These are phyloP conservation scores for Mareca penelope DNA, from an alignment of 2,797 vertebrate species.

Conservation along the genomic window DNA sequence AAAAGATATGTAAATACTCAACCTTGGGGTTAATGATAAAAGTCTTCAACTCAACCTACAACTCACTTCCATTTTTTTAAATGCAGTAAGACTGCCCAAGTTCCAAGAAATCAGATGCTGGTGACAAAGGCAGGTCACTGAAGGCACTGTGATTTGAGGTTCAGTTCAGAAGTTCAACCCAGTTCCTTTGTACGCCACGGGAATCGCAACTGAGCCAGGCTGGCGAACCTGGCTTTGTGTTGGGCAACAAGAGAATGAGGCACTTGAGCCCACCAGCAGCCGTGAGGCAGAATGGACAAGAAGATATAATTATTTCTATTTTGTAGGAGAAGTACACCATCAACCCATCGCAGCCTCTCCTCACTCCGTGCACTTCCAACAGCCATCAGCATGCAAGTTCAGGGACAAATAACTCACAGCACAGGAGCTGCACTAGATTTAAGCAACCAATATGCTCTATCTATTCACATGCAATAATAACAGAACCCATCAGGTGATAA, in stretches of 20 bases:
- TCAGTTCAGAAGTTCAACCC: neutral
- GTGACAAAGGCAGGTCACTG: accelerated
- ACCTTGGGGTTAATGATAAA: neutral
- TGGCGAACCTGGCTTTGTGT: neutral
- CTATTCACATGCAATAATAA: neutral
- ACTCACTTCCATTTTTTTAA: neutral
- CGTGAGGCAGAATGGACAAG: neutral
- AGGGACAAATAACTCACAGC: neutral
- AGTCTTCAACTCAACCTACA: neutral
- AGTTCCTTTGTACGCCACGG: neutral
- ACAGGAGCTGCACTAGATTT: neutral
- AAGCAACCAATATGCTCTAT: neutral
- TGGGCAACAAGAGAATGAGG: neutral
- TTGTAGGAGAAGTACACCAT: neutral
- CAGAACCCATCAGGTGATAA: neutral
- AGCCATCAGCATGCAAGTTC: neutral
- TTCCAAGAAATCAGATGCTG: neutral
- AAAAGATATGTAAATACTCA: neutral
- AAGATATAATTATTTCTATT: neutral
- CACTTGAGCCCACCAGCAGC: neutral
- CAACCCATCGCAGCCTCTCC: neutral
- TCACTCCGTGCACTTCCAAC: accelerated
- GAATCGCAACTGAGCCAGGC: neutral
- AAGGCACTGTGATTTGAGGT: neutral
- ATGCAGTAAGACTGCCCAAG: neutral